Conservation (phyloP, 2,113 vertebrate genomes). For the Rallus limicola region DNA sequence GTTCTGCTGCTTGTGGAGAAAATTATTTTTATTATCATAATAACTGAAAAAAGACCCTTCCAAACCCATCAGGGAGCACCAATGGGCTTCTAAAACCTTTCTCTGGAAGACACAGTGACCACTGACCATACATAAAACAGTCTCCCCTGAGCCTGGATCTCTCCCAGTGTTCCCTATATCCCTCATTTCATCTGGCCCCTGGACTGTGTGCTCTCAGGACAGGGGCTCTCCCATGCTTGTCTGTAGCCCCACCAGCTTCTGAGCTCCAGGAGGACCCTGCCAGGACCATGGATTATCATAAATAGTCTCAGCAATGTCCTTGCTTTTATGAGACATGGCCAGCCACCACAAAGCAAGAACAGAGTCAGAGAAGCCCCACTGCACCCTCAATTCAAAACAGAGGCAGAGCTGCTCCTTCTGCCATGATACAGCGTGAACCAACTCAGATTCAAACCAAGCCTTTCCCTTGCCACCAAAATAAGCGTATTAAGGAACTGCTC, state of each 20-base stretch:
- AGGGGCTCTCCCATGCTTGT: not conserved
- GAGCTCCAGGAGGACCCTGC: not conserved
- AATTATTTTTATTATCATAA: not conserved
- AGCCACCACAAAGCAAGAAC: not conserved
- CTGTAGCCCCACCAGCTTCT: not conserved
- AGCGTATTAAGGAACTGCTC: not conserved
- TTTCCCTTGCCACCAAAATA: conserved; percentile 44
- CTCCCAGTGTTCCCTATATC: not conserved
- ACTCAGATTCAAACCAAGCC: not conserved
- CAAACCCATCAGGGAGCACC: not conserved
- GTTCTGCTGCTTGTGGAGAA: not conserved
- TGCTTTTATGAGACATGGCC: not conserved
- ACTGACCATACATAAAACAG: not conserved
- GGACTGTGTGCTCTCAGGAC: rapidly evolving
- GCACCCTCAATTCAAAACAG: not conserved
- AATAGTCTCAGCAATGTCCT: not conserved
- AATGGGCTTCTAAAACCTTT: not conserved
- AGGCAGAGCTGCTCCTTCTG: not conserved
- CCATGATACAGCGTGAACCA: not conserved
- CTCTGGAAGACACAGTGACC: not conserved
- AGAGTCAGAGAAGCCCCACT: not conserved
- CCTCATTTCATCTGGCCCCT: not conserved
- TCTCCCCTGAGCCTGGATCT: not conserved
- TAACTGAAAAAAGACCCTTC: not conserved
- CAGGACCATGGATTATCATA: not conserved